Evolutionary conservation across 1,140 invertebrate species (phyloP).

Genomic region (Zophobas morio): DNA sequence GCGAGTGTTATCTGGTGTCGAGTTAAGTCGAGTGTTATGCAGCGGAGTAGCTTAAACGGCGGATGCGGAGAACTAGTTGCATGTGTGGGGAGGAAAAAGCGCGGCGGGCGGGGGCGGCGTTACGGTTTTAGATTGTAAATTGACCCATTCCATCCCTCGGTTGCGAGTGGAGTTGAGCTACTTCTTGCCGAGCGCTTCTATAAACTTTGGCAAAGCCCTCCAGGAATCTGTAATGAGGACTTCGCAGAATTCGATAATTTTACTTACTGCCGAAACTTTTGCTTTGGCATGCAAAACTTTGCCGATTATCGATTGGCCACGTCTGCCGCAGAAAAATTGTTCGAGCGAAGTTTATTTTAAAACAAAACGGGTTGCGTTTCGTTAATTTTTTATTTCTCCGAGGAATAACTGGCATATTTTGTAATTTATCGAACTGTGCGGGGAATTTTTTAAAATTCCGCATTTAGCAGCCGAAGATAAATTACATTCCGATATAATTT

Average conservation of each 20-base stretch:
- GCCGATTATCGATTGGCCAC: constrained; percentile 50
- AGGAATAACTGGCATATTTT: constrained; percentile 37
- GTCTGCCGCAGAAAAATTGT: constrained; percentile 39
- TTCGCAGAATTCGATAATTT: constrained; percentile 58
- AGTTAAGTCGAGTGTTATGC: constrained; percentile 11
- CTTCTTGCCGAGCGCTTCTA: constrained; percentile 48
- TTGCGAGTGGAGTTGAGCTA: constrained; percentile 34
- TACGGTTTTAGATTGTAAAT: constrained; percentile 52
- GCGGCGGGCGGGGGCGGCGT: neutral
- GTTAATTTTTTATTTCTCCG: constrained; percentile 34
- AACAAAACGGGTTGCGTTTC: neutral
- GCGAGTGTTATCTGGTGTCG: constrained; percentile 11
- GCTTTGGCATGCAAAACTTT: constrained; percentile 58
- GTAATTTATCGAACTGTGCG: constrained; percentile 17
- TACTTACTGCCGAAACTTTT: constrained; percentile 57
- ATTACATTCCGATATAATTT: constrained; percentile 39
- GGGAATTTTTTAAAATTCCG: constrained; percentile 14
- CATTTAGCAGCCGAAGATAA: constrained; percentile 6
- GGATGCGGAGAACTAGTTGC: constrained; percentile 10
- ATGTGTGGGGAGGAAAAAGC: constrained; percentile 16
- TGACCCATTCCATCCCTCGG: constrained; percentile 50
- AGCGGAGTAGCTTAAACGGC: neutral
- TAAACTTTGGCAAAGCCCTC: constrained; percentile 54
- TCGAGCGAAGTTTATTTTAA: constrained; percentile 17
- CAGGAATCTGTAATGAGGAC: constrained; percentile 58